Evolutionary conservation across 2,797 vertebrate genomes (phyloP).

Genomic region (Neostethus bicornis): DNA sequence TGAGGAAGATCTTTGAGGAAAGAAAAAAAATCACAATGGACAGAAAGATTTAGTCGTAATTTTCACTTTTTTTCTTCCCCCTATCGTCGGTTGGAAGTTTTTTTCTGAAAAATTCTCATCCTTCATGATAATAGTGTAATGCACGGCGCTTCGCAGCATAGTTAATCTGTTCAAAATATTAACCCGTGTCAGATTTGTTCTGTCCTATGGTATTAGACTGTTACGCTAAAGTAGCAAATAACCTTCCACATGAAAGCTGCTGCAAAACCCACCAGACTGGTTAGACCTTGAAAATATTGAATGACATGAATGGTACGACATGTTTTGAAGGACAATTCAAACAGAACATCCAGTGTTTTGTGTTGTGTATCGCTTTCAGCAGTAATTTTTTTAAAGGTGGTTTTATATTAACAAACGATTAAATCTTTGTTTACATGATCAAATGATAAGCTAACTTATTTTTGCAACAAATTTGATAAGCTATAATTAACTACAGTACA

Average conservation of each 20-base stretch:
- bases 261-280: background rate
- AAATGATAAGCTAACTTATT: background rate
- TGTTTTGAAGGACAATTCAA: background rate
- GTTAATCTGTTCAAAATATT: slow-evolving; percentile 18
- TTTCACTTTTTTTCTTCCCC: slow-evolving; percentile 13
- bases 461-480: no score
- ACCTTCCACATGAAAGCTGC: slow-evolving; percentile 2
- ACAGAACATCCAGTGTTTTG: background rate
- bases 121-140: background rate
- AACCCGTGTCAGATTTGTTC: slow-evolving; percentile 7
- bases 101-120: background rate
- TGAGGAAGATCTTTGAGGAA: slow-evolving; percentile 39
- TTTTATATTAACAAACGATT: background rate
- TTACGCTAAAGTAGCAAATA: background rate
- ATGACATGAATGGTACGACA: background rate
- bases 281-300: background rate
- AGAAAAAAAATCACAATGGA: background rate
- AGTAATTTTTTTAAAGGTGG: background rate
- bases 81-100: slow-evolving; percentile 2
- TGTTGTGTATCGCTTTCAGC: background rate
- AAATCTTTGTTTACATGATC: background rate
- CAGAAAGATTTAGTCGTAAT: slow-evolving; percentile 10
- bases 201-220: background rate
- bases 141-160: background rate
- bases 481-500: background rate